Base-by-base conservation (phyloP, 2,113 vertebrate species). In the Grammomys surdaster region DNA sequence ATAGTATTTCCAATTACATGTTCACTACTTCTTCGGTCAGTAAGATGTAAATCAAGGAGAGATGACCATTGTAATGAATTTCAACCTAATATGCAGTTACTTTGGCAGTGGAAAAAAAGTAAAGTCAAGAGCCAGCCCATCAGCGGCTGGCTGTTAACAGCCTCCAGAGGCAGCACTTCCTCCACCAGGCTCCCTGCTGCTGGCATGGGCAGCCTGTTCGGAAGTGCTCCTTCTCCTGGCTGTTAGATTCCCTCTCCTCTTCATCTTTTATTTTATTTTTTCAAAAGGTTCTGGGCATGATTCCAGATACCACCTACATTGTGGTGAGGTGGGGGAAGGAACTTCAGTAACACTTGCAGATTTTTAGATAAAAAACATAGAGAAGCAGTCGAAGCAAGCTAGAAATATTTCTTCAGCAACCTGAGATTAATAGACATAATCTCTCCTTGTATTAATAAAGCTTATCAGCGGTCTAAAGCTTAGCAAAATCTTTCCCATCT, bases 401-500 rank as follows among this genome's bases (percentile, higher is more conserved):
- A 70, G 65, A 97, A 97, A 89, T 75, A 90, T 90, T 31, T 65
- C 96, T 98, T 91, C 77, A 94, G 97, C 95, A 96, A 94, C 93
- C 86, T 78, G 90, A 97, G 97, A 97, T 97, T 95, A 98, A 95
- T 70, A 95, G 84, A 87, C 33, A 82, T 96, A 98, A 98, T 97
- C 98, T 96, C 2, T 1, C 33, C 0, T 90, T 84, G 88, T 93
- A 98, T 97, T 98, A 97, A 89, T 89, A 82, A 60, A 97, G 97
- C 96, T 98, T 96, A 97, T 77, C 94, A 33, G 94, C 96, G 96
- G 95, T 90, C 93, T 7, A 31, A 84, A 97, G 97, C 98, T 98
- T 97, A 98, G 97, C 91, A 81, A 96, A 98, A 98, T 97, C 98
- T 98, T 98, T 85, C 92, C 96, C 69, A 95, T 92, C 97, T 98